Evolutionary conservation across 2,888 invertebrate species (phyloP), one percentile per base, ranked within the genome.

Genomic region (Zeuzera pyrina): DNA sequence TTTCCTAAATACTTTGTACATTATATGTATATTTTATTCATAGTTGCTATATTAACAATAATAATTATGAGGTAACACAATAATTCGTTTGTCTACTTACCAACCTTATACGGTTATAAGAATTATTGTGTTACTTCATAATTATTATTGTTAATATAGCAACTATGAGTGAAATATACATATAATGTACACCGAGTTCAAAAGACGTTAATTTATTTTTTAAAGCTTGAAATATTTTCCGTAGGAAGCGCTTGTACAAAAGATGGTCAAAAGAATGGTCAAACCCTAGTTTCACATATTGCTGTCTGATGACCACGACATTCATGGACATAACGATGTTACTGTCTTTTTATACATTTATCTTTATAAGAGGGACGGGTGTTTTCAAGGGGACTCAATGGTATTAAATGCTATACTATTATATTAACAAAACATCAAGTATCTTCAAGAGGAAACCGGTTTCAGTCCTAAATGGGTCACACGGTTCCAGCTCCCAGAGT

Each of bases 371-470:
- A 72, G 79, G 79, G 78, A 70, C 57, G 69, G 61, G 52, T 69
- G 62, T 71, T 64, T 70, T 61, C 61, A 70, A 63, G 71, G 67
- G 71, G 69, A 68, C 64, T 73, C 61, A 74, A 78, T 73, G 64
- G 73, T 59, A 73, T 77, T 73, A 73, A 74, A 73, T 77, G 69
- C 72, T 73, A 61, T 71, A 58, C 62, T 54, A 68, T 58, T n/a
- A n/a, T n/a, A n/a, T n/a, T 65, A 72, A 83, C 79, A 79, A 83
- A 73, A 57, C 61, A 65, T n/a, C 62, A 58, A 56, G 63, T 60
- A 67, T 73, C 77, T 73, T 73, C 65, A 72, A 72, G 77, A 74
- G 64, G 61, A 76, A 81, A 83, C 83, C 83, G 83, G 83, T 83
- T 79, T 63, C 62, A 64, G 61, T 56, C 50, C 67, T 77, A 79